These are phyloP conservation scores for Neocloeon triangulifer DNA, from an alignment of 1,140 invertebrate species.

Conservation along the genomic window DNA sequence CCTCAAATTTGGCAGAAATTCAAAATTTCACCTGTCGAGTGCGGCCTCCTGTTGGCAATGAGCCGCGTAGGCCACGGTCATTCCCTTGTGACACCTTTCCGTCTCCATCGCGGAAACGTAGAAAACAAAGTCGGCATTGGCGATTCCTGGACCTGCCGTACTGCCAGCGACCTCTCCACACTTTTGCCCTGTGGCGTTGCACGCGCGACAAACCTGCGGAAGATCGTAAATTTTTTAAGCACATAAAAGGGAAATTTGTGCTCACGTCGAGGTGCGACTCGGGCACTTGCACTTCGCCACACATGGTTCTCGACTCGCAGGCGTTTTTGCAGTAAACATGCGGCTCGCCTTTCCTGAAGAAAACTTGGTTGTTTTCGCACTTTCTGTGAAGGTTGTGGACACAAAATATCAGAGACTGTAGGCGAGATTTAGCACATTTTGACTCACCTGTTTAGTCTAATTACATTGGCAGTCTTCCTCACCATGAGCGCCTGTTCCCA, in stretches of 20 bases:
- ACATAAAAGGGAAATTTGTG: conserved; percentile 9
- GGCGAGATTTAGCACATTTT: no score
- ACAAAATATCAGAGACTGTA: conserved; percentile 1
- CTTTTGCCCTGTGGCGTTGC: conserved; percentile 60
- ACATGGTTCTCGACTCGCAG: conserved; percentile 69
- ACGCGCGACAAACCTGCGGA: conserved; percentile 57
- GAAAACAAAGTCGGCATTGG: conserved; percentile 82
- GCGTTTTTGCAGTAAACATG: conserved; percentile 70
- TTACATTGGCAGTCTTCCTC: conserved; percentile 54
- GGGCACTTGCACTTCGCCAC: conserved; percentile 82
- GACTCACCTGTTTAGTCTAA: conserved; percentile 70
- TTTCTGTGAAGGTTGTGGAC: conserved; percentile 49
- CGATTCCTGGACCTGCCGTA: conserved; percentile 39
- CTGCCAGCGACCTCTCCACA: conserved; percentile 30
- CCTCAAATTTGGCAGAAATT: no score
- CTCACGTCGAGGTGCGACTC: conserved; percentile 77
- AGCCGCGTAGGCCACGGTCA: conserved; percentile 92
- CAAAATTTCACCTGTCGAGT: conserved; percentile 80
- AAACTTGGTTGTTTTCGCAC: conserved; percentile 59
- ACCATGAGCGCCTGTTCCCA: conserved; percentile 84
- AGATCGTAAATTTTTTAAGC: not conserved
- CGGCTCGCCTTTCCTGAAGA: conserved; percentile 42
- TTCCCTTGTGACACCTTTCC: conserved; percentile 64
- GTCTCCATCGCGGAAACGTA: conserved; percentile 91
- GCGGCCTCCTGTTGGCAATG: conserved; percentile 93